Percentiles rank a stretch among this genome's conserved stretches.
phyloP scores from a whole-genome alignment of 2,888 invertebrate genomes.

The Drosophila rellima region DNA sequence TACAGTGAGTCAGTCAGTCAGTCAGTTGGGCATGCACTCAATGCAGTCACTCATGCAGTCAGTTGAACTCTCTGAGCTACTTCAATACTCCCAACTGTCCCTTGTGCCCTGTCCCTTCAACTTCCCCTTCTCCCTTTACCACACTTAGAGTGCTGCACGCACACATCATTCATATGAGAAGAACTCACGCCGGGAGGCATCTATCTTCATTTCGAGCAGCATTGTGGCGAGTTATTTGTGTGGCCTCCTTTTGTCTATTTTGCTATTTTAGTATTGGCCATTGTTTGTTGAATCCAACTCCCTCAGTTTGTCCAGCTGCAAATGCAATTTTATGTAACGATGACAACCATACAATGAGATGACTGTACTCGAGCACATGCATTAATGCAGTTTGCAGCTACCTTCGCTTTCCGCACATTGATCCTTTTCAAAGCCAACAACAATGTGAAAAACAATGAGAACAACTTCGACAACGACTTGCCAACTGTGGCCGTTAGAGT shows the following conservation, averaged over 20 bases:
- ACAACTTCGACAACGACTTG: constrained; percentile 20
- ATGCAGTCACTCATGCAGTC: constrained; percentile 75
- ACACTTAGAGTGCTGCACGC: constrained; percentile 4
- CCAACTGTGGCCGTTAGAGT: constrained; percentile 23
- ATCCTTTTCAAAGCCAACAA: constrained; percentile 23
- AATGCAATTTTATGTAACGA: constrained; percentile 36
- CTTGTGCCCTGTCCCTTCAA: not conserved
- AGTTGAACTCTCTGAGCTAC: constrained; percentile 27
- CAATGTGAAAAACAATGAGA: constrained; percentile 3
- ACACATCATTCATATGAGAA: constrained; percentile 48
- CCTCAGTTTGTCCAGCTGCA: constrained; percentile 15
- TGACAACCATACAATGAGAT: constrained; percentile 7
- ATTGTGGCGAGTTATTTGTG: constrained; percentile 79
- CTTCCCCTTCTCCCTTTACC: not conserved
- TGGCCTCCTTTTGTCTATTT: constrained; percentile 58
- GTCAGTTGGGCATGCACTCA: constrained; percentile 57
- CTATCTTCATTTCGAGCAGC: constrained; percentile 68
- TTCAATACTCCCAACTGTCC: not conserved
- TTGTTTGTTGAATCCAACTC: constrained; percentile 22
- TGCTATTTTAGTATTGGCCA: constrained; percentile 57
- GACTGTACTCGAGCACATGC: constrained; percentile 18
- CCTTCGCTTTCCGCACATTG: constrained; percentile 33
- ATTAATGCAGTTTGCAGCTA: constrained; percentile 52
- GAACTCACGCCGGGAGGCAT: constrained; percentile 35
- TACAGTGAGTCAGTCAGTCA: constrained; percentile 27